Evolutionary conservation across 2,888 invertebrate genomes (phyloP), one percentile per base, ranked within the genome.

Genomic region (Eurytoma adleriae): DNA sequence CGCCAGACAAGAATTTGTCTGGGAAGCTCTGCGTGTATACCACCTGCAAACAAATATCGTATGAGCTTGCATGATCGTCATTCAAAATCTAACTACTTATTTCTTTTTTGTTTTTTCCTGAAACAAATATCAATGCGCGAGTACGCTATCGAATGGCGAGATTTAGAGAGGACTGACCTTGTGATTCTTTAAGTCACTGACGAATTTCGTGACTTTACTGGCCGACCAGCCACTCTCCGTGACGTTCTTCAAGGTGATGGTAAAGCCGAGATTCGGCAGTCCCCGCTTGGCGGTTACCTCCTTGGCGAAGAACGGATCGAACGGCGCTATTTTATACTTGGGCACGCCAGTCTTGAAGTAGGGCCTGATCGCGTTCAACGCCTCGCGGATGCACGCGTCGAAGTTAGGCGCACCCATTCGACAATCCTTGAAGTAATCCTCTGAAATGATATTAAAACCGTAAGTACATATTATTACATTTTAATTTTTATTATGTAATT

Each of bases 1-100:
- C 92, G 0, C 96, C 96, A 76, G 93, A 92, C 1, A 96, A 91
- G 86, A 92, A 93, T 87, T 96, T 96, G 85, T 96, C 96, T 0
- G 96, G 96, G 88, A 96, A 96, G 88, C 95, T 95, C 90, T 96
- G 96, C 0, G 96, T 94, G 86, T 96, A 96, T 78, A 95, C 93
- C 3, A 96, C 87, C 90, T 91, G 80, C 77, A 84, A 83, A 59
- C 59, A 68, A 82, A 62, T 20, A 56, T 56, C n/a, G 20, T 5
- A 18, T 62, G 48, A n/a, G 13, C 12, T 12, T 24, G 3, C 14
- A 16, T 16, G 12, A 57, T 4, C 10, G 24, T 1, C 50, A 14
- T 50, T 24, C 24, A 24, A 24, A 24, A 24, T 24, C 24, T 24
- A 24, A 24, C 2, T 24, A 24, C 1, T 24, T 24, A 24, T 24